Base-by-base conservation (phyloP, 2,113 vertebrate species). In the Psittacara wagleri region DNA sequence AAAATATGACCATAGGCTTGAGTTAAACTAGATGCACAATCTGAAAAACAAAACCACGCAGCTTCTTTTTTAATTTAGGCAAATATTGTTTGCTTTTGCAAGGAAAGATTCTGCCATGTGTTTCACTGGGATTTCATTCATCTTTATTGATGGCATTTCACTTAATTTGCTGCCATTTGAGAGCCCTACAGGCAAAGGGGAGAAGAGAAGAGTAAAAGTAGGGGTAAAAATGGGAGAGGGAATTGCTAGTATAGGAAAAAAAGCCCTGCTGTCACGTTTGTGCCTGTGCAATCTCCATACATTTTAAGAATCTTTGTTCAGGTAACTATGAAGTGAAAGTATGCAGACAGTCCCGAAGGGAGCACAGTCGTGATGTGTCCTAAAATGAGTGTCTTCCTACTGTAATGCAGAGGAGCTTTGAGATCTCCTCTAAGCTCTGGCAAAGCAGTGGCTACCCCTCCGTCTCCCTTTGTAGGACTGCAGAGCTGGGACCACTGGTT, bases 71-170 rank as follows among this genome's bases (percentile, higher is more conserved):
- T 67, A 66, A 78, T 92, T 83, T 83, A 63, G 80, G 57, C 41
- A 85, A 87, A 59, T 57, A 31, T n/a, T 77, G 43, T 92, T 89
- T 94, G 72, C 31, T 91, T 95, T 78, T 87, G 44, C 67, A 76
- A 82, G 44, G 67, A 49, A 79, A 54, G 54, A 85, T 92, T 89
- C 52, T 92, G 49, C 78, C 16, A 5, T 92, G 67, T 91, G 73
- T 95, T 94, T 89, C 77, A 57, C 44, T 79, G 83, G 95, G 88
- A 94, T 91, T 96, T 93, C 51, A 81, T 91, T 95, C 31, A 76
- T 95, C 94, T 96, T 96, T 96, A 87, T 95, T 94, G 91, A 87
- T 93, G 91, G 67, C 90, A 94, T 96, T 95, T 95, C 86, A 89
- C 81, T 94, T 93, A 91, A 96, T 95, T 94, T 96, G 81, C 77